Conservation (phyloP, 1,140 invertebrate species). For the Frieseomelitta varia region DNA sequence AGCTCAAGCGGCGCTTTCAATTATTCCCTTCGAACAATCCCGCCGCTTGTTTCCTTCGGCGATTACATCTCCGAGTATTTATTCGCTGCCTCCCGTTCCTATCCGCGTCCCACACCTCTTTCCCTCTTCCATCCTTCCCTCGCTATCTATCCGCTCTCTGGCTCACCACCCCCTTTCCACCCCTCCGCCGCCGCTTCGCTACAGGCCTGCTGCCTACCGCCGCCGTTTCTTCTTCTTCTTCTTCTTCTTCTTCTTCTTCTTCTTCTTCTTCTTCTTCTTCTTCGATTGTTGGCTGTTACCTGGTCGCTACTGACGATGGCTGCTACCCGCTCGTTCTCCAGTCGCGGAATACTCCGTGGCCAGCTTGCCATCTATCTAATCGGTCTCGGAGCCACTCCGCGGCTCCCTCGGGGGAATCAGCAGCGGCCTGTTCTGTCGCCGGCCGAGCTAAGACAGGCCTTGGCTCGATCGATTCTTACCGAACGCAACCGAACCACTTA, state of each 20-base stretch:
- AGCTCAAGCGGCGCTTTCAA: slow-evolving; percentile 82
- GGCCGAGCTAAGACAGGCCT: background rate
- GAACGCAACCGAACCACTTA: background rate
- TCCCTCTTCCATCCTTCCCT: slow-evolving; percentile 50
- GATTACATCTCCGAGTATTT: slow-evolving; percentile 82
- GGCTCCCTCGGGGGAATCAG: background rate
- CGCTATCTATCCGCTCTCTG: slow-evolving; percentile 55
- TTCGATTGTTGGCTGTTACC: background rate
- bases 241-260: slow-evolving; percentile 33
- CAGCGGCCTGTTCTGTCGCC: background rate
- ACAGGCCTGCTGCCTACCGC: background rate
- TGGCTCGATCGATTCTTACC: background rate
- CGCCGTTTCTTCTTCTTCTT: slow-evolving; percentile 22
- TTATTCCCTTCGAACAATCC: slow-evolving; percentile 82
- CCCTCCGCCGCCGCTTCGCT: slow-evolving; percentile 7
- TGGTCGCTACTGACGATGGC: background rate
- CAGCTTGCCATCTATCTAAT: slow-evolving; percentile 43
- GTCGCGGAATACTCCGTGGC: slow-evolving; percentile 19
- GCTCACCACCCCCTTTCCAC: slow-evolving; percentile 36
- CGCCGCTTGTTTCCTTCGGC: slow-evolving; percentile 82
- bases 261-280: slow-evolving; percentile 33
- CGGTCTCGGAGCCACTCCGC: slow-evolving; percentile 9
- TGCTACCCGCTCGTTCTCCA: slow-evolving; percentile 33
- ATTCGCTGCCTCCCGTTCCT: slow-evolving; percentile 73
- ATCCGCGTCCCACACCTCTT: slow-evolving; percentile 52